phyloP scores from a whole-genome alignment of 2,113 vertebrate species.

The Sylvietta virens region DNA sequence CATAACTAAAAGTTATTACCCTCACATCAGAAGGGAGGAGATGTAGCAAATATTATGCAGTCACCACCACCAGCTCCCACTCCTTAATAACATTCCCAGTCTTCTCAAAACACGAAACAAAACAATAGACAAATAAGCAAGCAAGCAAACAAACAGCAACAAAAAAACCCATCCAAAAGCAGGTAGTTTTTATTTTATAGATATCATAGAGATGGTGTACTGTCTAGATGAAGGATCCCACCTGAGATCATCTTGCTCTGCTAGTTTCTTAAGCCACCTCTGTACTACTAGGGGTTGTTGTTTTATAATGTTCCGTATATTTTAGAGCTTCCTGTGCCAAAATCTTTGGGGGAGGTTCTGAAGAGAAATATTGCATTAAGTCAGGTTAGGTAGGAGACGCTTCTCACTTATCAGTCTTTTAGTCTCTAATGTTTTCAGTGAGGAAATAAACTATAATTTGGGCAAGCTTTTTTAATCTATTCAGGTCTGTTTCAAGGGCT shows the following conservation, averaged over 20 bases:
- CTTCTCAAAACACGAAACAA: neutral
- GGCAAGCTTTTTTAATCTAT: neutral
- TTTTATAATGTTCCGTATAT: neutral
- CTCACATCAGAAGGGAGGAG: neutral
- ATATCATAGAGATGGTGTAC: neutral
- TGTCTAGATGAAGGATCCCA: neutral
- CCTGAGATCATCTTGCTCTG: neutral
- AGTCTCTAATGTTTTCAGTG: neutral
- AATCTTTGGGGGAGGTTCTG: neutral
- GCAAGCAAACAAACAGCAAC: neutral
- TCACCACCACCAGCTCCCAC: neutral
- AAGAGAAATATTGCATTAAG: neutral
- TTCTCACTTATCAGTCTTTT: neutral
- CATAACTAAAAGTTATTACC: neutral
- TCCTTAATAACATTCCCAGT: neutral
- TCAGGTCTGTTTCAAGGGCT: neutral
- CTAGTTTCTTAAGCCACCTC: neutral
- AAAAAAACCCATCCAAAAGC: neutral
- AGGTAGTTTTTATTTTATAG: neutral
- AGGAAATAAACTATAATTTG: neutral
- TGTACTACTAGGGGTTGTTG: neutral
- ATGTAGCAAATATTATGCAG: neutral
- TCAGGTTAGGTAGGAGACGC: neutral
- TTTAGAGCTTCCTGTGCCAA: neutral
- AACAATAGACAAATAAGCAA: neutral